These are phyloP conservation scores for Pygoscelis antarcticus DNA, from an alignment of 2,113 vertebrate genomes.

Conservation along the genomic window DNA sequence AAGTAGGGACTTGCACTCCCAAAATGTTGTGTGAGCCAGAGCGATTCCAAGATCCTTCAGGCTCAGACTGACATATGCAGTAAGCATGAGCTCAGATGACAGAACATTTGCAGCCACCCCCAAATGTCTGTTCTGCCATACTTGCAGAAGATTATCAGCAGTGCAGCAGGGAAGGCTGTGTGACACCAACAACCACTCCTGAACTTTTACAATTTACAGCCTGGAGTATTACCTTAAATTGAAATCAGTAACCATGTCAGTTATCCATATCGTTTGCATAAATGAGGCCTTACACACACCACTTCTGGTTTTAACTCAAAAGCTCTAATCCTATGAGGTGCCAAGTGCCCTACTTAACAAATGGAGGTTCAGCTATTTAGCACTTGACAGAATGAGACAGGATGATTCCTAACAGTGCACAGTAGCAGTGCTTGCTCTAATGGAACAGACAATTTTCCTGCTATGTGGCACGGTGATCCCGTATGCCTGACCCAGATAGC, in stretches of 20 bases:
- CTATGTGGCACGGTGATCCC: not conserved
- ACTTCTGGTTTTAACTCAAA: not conserved
- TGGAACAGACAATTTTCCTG: not conserved
- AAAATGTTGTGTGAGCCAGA: not conserved
- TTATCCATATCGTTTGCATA: not conserved
- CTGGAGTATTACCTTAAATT: not conserved
- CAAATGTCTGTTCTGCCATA: not conserved
- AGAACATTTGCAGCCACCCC: not conserved
- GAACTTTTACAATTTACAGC: not conserved
- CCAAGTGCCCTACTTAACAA: not conserved
- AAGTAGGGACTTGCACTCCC: not conserved
- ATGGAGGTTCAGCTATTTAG: not conserved
- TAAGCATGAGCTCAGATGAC: not conserved
- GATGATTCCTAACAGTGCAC: not conserved
- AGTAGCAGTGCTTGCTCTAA: not conserved
- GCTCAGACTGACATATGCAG: slow-evolving; percentile 2
- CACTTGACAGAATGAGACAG: not conserved
- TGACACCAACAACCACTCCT: not conserved
- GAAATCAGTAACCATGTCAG: not conserved
- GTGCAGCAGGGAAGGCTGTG: not conserved
- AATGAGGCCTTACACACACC: not conserved
- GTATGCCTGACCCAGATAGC: not conserved
- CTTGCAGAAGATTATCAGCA: not conserved
- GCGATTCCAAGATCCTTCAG: not conserved
- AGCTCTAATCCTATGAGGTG: not conserved